Evolutionary conservation across 2,113 vertebrate genomes (phyloP).

Genomic region (Axis porcinus): DNA sequence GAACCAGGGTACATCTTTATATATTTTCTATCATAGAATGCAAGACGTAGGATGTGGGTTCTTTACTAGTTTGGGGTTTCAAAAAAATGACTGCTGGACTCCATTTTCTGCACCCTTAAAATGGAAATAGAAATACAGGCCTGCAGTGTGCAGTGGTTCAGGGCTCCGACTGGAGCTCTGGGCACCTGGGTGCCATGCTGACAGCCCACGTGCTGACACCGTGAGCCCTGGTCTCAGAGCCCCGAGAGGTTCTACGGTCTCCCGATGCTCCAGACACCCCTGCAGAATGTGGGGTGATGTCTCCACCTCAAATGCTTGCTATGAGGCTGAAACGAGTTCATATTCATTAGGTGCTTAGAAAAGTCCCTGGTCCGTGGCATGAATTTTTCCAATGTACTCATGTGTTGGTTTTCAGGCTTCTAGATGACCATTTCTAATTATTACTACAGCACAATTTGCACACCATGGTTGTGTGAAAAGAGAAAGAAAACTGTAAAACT

Average conservation of each 20-base stretch:
- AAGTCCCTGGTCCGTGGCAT: too few relatives aligned
- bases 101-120: background rate
- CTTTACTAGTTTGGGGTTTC: background rate
- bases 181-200: fast-evolving
- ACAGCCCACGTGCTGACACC: background rate
- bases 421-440: background rate
- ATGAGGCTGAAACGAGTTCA: background rate
- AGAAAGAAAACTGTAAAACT: background rate
- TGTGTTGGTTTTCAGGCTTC: background rate
- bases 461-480: background rate
- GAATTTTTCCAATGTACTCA: background rate
- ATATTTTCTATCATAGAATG: background rate
- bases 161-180: fast-evolving
- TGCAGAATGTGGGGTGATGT: background rate
- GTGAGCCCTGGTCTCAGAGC: background rate
- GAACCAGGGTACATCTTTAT: background rate
- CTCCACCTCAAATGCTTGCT: background rate
- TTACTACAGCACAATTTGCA: background rate
- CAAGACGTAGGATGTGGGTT: background rate
- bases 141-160: fast-evolving
- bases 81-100: background rate
- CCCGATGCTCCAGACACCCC: background rate
- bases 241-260: fast-evolving
- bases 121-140: background rate
- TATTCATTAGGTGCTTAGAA: background rate